These are phyloP conservation scores for Hippocampus kuda DNA, from an alignment of 2,797 vertebrate species.

Conservation along the genomic window DNA sequence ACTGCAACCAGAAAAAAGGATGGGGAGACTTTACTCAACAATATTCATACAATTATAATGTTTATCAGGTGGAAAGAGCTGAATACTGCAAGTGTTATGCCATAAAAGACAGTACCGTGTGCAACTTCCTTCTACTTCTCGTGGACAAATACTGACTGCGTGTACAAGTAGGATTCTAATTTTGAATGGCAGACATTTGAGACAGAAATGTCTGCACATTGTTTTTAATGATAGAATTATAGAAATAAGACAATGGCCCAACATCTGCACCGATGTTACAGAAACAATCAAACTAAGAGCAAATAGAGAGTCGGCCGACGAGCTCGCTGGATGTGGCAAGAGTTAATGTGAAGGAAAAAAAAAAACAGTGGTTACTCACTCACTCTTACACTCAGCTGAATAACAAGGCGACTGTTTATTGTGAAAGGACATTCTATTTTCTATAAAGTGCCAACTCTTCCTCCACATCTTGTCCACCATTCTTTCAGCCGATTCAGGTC, in stretches of 20 bases:
- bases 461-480: slow-evolving; percentile 69
- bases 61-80: neutral
- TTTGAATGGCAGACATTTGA: neutral
- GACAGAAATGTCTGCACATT: neutral
- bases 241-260: neutral
- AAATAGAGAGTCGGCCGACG: neutral
- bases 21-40: neutral
- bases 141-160: neutral
- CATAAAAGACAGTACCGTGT: neutral
- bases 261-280: neutral
- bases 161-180: neutral
- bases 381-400: slow-evolving; percentile 47
- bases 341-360: slow-evolving; percentile 10
- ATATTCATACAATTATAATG: neutral
- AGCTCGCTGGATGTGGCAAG: neutral
- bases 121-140: neutral
- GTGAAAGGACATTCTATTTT: slow-evolving; percentile 53
- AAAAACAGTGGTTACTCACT: slow-evolving; percentile 57
- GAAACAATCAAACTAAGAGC: neutral
- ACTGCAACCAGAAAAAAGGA: slow-evolving; percentile 54
- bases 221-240: neutral
- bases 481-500: slow-evolving; percentile 48
- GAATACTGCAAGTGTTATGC: neutral
- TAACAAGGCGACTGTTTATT: slow-evolving; percentile 31
- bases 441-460: slow-evolving; percentile 60